Evolutionary conservation across 2,797 vertebrate species (phyloP), one percentile per base, ranked within the genome.

Genomic region (Macropodus opercularis): DNA sequence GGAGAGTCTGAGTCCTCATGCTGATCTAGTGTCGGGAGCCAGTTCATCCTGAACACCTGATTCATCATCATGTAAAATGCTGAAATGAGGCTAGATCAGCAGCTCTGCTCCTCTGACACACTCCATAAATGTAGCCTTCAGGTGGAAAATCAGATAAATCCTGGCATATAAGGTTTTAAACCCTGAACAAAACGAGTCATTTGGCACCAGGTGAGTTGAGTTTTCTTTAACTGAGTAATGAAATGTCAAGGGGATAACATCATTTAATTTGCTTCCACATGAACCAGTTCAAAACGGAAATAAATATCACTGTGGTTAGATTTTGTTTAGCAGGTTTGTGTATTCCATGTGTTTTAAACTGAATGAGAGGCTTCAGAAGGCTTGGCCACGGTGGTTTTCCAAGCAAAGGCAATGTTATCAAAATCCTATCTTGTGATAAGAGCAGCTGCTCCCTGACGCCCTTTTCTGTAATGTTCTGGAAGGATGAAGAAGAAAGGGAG

Each of bases 401-500:
- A 39, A 70, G 68, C 29, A 59, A 57, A 67, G 39, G 46, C 75
- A 75, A 94, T 79, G 39, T 84, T 84, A 75, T 94, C 91, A 60
- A 93, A 94, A 55, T 90, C 79, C 15, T 87, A 91, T 92, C 69
- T 95, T 84, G 3, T 67, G 83, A 36, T 36, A 36, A 36, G 34
- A 63, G 89, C 75, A 94, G 75, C 80, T 94, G 92, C 73, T 92
- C 91, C 50, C 92, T 82, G 79, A 93, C 93, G 74, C 93, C 91
- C 57, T 93, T 92, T 22, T 90, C 91, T 79, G 93, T 94, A 68
- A 94, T 92, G 62, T 92, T 94, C 91, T 94, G 75, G 52, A 65
- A 66, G 63, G 64, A 56, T 51, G 42, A 57, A 72, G 44, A 71
- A 66, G 29, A 69, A 56, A 69, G 40, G 31, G 24, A 38, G 63